Conservation (phyloP, 2,113 vertebrate genomes). For the Rhabdornis inornatus region DNA sequence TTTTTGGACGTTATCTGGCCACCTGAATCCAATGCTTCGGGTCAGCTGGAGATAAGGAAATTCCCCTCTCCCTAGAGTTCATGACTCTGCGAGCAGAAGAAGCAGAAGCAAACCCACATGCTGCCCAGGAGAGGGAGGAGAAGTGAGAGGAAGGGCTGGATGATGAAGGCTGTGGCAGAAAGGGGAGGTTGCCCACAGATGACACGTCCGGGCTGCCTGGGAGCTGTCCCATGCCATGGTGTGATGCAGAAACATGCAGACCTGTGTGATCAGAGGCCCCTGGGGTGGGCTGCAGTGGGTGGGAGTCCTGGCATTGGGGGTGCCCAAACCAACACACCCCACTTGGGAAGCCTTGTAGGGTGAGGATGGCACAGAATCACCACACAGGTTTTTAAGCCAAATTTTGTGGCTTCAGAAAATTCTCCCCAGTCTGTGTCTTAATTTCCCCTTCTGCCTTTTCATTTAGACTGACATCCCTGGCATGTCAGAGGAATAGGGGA, state of each 20-base stretch:
- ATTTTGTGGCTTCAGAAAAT: neutral
- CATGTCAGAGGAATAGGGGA: too few species aligned
- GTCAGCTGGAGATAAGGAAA: neutral
- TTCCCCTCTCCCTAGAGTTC: neutral
- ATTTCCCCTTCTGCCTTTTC: neutral
- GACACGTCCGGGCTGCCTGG: neutral
- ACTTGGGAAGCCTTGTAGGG: neutral
- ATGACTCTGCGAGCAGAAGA: neutral
- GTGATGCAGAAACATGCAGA: neutral
- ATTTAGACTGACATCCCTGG: neutral
- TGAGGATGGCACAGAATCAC: neutral
- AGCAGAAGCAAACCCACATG: neutral
- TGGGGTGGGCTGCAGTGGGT: accelerated
- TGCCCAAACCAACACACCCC: neutral
- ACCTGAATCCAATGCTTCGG: accelerated
- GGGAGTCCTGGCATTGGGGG: accelerated
- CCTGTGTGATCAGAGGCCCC: neutral
- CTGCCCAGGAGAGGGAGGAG: neutral
- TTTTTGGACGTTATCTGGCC: neutral
- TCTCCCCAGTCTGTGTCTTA: neutral
- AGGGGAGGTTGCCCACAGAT: neutral
- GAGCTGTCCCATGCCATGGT: neutral
- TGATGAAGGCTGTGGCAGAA: neutral
- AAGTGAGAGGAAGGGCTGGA: neutral
- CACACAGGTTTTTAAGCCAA: neutral